Conservation (phyloP, 2,797 vertebrate genomes). For the Halcyon chelicuti region DNA sequence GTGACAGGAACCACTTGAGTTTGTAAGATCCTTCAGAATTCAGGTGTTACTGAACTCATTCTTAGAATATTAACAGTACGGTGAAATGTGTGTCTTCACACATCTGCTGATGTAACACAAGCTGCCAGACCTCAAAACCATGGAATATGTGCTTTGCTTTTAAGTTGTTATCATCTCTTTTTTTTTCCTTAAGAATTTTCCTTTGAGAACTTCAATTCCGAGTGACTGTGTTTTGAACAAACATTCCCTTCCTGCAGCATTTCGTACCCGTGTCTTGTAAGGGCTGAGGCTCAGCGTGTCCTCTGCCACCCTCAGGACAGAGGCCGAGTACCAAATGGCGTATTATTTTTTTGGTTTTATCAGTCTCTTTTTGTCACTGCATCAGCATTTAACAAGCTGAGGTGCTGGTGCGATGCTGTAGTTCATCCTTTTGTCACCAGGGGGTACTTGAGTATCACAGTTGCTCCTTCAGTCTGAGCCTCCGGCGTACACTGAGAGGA, state of each 20-base stretch:
- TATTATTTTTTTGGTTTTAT: not conserved
- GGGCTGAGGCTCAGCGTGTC: not conserved
- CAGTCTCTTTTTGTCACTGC: not conserved
- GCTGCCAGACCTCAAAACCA: not conserved
- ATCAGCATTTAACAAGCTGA: rapidly evolving
- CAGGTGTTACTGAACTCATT: not conserved
- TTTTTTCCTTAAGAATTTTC: not conserved
- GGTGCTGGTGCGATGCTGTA: not conserved
- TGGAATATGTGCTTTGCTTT: not conserved
- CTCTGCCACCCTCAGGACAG: not conserved
- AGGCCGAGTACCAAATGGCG: not conserved
- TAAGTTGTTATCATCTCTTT: not conserved
- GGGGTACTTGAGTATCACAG: slow-evolving; percentile 50
- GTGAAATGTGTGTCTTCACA: not conserved
- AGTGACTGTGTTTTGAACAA: not conserved
- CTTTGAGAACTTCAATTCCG: not conserved
- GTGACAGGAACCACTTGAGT: not conserved
- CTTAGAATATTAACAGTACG: not conserved
- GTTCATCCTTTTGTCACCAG: slow-evolving; percentile 51
- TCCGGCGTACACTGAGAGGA: not conserved
- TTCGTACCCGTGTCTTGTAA: not conserved
- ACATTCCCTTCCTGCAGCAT: not conserved
- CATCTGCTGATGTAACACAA: not conserved
- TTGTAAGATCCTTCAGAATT: not conserved
- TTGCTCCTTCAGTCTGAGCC: not conserved